Evolutionary conservation across 2,797 vertebrate genomes (phyloP).

Genomic region (Xiphorhynchus erythropygius): DNA sequence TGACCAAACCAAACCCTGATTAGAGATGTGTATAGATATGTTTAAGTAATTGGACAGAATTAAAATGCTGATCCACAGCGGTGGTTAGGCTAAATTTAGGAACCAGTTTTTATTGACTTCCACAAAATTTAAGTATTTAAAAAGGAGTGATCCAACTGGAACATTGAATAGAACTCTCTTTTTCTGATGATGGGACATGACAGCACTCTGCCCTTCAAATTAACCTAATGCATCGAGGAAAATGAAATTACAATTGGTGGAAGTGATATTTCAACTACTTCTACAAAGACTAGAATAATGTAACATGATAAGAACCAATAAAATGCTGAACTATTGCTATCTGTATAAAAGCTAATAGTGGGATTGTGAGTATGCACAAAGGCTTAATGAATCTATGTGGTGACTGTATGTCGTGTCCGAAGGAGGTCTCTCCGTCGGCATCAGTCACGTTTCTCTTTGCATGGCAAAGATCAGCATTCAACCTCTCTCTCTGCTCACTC

Average conservation of each 20-base stretch:
- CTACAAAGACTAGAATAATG: not conserved
- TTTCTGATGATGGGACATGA: not conserved
- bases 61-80: not conserved
- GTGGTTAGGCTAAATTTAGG: not conserved
- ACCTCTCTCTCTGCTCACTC: not conserved
- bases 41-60: not conserved
- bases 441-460: not conserved
- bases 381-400: not conserved
- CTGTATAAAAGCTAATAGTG: not conserved
- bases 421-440: not conserved
- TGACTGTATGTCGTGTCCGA: not conserved
- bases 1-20: not conserved
- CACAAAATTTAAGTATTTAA: not conserved
- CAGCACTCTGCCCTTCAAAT: not conserved
- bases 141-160: not conserved
- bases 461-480: not conserved
- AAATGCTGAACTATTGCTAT: not conserved
- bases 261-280: not conserved
- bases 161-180: not conserved
- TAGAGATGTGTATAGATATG: not conserved
- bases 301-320: not conserved
- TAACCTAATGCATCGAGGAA: not conserved
- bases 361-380: not conserved
- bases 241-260: not conserved
- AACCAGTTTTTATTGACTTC: not conserved